A percentile compares a stretch with the other conserved stretches of the same genome.
phyloP scores from a whole-genome alignment of 1,140 invertebrate genomes.

The Atta cephalotes region DNA sequence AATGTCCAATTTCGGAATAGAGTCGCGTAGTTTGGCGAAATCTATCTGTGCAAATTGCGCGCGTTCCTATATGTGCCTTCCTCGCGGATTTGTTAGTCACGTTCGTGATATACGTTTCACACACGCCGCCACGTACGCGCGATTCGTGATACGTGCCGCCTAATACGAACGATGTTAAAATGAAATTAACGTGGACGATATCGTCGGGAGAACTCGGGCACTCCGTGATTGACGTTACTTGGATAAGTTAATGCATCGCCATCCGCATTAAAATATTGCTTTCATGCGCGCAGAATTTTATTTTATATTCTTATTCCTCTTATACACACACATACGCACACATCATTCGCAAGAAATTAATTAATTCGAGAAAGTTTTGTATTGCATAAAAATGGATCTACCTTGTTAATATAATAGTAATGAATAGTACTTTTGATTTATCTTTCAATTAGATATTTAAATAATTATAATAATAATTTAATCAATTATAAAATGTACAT shows the following conservation, averaged over 20 bases:
- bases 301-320: not conserved
- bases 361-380: not conserved
- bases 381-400: not conserved
- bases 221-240: constrained; percentile 46
- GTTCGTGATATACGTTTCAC: constrained; percentile 41
- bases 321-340: not conserved
- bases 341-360: not conserved
- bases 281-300: not conserved
- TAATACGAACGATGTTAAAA: constrained; percentile 59
- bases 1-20: constrained; percentile 25
- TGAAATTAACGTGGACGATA: constrained; percentile 49
- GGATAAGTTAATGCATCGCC: constrained; percentile 42
- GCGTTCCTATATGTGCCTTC: not conserved
- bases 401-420: not conserved
- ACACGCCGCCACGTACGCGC: constrained; percentile 40
- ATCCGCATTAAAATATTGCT: constrained; percentile 40
- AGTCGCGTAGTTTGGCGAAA: constrained; percentile 35
- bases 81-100: constrained; percentile 53
- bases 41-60: constrained; percentile 40
- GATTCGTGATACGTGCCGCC: constrained; percentile 45
- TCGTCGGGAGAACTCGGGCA: not conserved
- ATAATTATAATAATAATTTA: not conserved
- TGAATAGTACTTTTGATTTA: not conserved
- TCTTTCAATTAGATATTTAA: not conserved
- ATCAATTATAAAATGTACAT: not conserved